phyloP scores from a whole-genome alignment of 2,797 vertebrate species.

The Valencia hispanica region DNA sequence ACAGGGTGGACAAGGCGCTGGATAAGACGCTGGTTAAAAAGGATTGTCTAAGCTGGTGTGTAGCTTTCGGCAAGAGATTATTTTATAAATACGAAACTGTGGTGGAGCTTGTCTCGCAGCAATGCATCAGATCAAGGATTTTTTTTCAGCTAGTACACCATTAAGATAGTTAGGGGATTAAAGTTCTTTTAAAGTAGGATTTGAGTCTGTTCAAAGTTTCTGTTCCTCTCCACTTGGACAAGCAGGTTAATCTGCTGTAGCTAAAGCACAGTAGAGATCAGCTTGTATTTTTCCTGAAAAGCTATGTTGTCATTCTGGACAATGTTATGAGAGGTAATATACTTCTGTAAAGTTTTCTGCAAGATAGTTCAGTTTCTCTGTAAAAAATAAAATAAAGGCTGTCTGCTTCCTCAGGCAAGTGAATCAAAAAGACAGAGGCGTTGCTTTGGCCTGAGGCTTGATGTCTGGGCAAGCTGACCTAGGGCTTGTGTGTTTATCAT shows the following conservation, averaged over 20 bases:
- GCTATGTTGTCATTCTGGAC: conserved; percentile 9
- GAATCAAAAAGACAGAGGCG: conserved; percentile 18
- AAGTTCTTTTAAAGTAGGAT: conserved; percentile 58
- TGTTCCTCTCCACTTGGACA: conserved; percentile 33
- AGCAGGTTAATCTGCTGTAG: conserved; percentile 48
- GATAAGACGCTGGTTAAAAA: conserved; percentile 50
- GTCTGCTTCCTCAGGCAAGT: conserved; percentile 13
- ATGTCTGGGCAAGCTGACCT: conserved; percentile 45
- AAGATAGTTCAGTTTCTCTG: conserved; percentile 8
- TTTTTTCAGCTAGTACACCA: conserved; percentile 40
- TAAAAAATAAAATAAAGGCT: conserved; percentile 15
- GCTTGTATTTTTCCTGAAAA: conserved; percentile 10
- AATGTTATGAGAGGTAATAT: conserved; percentile 12
- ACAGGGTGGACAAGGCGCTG: conserved; percentile 50
- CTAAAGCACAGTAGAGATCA: conserved; percentile 12
- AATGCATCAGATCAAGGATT: conserved; percentile 62
- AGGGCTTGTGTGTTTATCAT: conserved; percentile 42
- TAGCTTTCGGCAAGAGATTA: conserved; percentile 60
- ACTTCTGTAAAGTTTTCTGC: background rate
- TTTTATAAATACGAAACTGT: conserved; percentile 55
- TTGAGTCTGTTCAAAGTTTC: conserved; percentile 38
- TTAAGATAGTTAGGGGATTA: conserved; percentile 60
- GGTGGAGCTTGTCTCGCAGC: conserved; percentile 51
- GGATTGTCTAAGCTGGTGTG: conserved; percentile 59
- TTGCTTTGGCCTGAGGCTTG: conserved; percentile 47